These are phyloP conservation scores for Callospermophilus lateralis DNA, from an alignment of 2,113 vertebrate genomes.

Conservation along the genomic window DNA sequence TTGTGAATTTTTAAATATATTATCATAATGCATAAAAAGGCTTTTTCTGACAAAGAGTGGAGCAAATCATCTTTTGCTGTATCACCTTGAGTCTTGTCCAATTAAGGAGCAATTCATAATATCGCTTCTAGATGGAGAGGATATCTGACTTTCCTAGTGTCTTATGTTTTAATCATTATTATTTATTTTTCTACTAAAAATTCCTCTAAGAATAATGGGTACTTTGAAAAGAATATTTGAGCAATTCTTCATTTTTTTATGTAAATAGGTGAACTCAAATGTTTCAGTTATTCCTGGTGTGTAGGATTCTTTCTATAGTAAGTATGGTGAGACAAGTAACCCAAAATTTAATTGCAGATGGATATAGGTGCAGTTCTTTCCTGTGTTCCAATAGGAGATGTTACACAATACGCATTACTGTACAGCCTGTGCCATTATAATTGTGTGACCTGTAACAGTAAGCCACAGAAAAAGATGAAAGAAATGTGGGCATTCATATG, in stretches of 20 bases:
- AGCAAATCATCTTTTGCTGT: background rate
- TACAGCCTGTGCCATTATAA: background rate
- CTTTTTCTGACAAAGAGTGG: background rate
- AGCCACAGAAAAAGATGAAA: conserved; percentile 42
- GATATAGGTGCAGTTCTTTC: conserved; percentile 4
- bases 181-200: background rate
- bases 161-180: background rate
- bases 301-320: background rate
- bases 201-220: background rate
- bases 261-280: background rate
- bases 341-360: background rate
- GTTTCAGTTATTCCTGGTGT: background rate
- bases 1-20: background rate
- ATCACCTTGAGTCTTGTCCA: background rate
- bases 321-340: background rate
- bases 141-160: background rate
- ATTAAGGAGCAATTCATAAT: background rate
- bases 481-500: background rate
- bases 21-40: background rate
- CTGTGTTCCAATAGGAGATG: background rate
- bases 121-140: background rate
- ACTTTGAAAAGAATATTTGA: conserved; percentile 41
- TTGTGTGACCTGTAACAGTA: background rate
- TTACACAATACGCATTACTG: background rate
- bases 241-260: background rate